Evolutionary conservation across 2,888 invertebrate genomes (phyloP), one percentile per base, ranked within the genome.

Genomic region (Eupithecia inturbata): DNA sequence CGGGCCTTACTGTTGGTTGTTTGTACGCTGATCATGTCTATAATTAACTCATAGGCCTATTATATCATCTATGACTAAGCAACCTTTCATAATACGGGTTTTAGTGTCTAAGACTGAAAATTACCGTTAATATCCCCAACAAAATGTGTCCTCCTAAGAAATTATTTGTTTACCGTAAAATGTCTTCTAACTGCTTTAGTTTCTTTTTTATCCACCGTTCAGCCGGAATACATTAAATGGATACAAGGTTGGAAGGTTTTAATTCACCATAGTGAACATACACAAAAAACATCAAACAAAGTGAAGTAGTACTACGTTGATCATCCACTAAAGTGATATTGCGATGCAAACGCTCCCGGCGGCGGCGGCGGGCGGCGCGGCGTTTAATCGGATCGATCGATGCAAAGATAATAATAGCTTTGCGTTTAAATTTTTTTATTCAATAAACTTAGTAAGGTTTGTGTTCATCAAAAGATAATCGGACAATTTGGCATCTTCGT

Each of bases 141-240:
- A 72, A 72, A 74, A 71, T 12, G 12, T 26, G 12, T 14, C 26
- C 26, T 71, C 73, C 76, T 70, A 78, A 75, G 75, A 73, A 76
- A 77, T 68, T 72, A 72, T 77, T 78, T 74, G 72, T 80, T 77
- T 73, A 76, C 72, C 63, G 67, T 70, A 75, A 70, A 70, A 76
- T 75, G 49, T 75, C 68, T 71, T 77, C 71, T 76, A 64, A 73
- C 57, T 70, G 69, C 71, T 67, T 75, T 68, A 72, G 72, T 76
- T 78, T 77, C 77, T 78, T 74, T 78, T 84, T 80, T 78, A 78
- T 79, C 82, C 77, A 77, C 80, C 60, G 70, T 71, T 75, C 68
- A 73, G 67, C 66, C 73, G 72, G 70, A 75, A 73, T 71, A 64
- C 71, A 26, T 66, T 66, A 66, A 66, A 64, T 14, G 39, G 16